phyloP scores from a whole-genome alignment of 1,140 invertebrate species.

The Eriosoma lanigerum region DNA sequence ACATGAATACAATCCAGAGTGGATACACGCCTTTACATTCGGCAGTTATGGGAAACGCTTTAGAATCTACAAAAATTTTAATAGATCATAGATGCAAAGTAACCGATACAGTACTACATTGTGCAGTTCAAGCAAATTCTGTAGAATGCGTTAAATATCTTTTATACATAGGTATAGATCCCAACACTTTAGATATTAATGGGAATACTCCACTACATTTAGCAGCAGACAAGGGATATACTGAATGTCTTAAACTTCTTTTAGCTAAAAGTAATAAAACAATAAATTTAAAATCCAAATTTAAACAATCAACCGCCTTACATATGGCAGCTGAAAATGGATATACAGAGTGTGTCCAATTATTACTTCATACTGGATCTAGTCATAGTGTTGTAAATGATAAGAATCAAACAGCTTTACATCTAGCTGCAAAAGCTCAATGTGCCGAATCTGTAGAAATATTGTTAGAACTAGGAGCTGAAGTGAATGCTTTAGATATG shows the following conservation, averaged over 20 bases:
- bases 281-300: slow-evolving; percentile 54
- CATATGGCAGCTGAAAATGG: slow-evolving; percentile 78
- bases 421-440: slow-evolving; percentile 74
- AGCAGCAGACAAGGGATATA: slow-evolving; percentile 72
- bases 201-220: slow-evolving; percentile 77
- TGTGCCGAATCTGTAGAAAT: slow-evolving; percentile 76
- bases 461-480: slow-evolving; percentile 70
- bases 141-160: slow-evolving; percentile 72
- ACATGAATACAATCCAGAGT: slow-evolving; percentile 62
- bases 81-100: slow-evolving; percentile 66
- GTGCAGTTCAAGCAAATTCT: slow-evolving; percentile 73
- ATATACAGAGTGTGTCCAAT: slow-evolving; percentile 68
- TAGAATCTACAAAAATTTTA: slow-evolving; percentile 71
- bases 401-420: slow-evolving; percentile 75
- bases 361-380: slow-evolving; percentile 72
- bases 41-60: slow-evolving; percentile 76
- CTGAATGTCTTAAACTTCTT: slow-evolving; percentile 64
- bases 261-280: slow-evolving; percentile 53
- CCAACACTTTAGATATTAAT: slow-evolving; percentile 69
- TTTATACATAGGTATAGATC: slow-evolving; percentile 68
- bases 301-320: slow-evolving; percentile 65
- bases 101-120: slow-evolving; percentile 77
- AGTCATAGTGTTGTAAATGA: slow-evolving; percentile 71
- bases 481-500: slow-evolving; percentile 74
- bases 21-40: slow-evolving; percentile 75